Percentiles rank a stretch among this genome's conserved stretches.
Evolutionary conservation across 2,797 vertebrate species (phyloP).

Genomic region (Spinus pinus): DNA sequence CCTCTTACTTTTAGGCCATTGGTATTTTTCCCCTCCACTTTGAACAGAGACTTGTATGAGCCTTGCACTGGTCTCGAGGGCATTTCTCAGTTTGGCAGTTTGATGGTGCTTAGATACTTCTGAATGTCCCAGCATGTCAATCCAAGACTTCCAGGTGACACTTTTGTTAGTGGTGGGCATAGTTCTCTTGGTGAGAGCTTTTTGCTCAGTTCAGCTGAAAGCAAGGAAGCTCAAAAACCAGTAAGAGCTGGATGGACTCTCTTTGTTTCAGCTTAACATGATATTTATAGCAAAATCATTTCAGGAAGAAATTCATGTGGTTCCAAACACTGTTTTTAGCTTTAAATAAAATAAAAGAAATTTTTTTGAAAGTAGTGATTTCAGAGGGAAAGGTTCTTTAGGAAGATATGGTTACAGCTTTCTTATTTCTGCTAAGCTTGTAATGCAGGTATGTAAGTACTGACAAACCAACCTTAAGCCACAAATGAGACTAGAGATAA

Average conservation of each 20-base stretch:
- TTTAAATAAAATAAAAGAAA: background rate
- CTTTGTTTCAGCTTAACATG: background rate
- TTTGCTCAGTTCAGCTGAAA: background rate
- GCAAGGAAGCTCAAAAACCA: background rate
- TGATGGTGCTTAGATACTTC: background rate
- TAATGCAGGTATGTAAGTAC: background rate
- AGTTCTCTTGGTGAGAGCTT: background rate
- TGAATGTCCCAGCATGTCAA: background rate
- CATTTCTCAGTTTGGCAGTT: background rate
- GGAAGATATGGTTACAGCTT: background rate
- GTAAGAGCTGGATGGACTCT: background rate
- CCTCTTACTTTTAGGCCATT: background rate
- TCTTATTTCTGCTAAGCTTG: background rate
- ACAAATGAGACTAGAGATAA: background rate
- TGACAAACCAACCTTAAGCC: background rate
- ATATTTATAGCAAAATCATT: background rate
- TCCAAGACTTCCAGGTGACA: background rate
- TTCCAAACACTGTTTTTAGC: background rate
- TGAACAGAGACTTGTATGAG: background rate
- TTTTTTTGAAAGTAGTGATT: background rate
- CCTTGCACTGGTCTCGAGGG: background rate
- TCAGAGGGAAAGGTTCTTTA: background rate
- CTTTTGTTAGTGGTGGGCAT: background rate
- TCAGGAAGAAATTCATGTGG: background rate
- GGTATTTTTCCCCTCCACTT: background rate